Evolutionary conservation across 2,797 vertebrate species (phyloP).

Genomic region (Leptodactylus fallax): DNA sequence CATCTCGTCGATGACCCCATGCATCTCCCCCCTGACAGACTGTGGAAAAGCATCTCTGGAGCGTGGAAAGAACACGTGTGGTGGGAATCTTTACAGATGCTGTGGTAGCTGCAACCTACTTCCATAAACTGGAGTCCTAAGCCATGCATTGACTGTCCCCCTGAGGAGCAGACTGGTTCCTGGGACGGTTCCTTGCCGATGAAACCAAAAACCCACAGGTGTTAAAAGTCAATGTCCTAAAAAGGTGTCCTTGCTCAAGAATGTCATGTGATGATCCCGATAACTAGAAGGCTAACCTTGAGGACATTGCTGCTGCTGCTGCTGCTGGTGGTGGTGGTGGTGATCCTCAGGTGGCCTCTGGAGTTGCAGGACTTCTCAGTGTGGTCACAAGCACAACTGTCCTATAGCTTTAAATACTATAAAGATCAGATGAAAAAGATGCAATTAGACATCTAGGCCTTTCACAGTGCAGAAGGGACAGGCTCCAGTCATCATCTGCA

Average conservation of each 20-base stretch:
- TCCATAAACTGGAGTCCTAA: conserved; percentile 81
- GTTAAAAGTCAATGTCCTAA: conserved; percentile 38
- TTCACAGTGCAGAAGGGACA: conserved; percentile 40
- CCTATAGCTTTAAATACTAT: conserved; percentile 12
- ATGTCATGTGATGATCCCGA: conserved; percentile 47
- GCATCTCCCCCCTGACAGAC: conserved; percentile 95
- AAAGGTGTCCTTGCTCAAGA: conserved; percentile 29
- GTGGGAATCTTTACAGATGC: conserved; percentile 77
- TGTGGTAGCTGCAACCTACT: conserved; percentile 71
- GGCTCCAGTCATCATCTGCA: conserved; percentile 19
- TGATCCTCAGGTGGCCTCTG: conserved; percentile 55
- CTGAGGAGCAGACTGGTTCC: conserved; percentile 31
- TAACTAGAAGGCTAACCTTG: conserved; percentile 22
- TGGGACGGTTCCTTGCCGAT: conserved; percentile 37
- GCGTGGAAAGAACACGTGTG: conserved; percentile 83
- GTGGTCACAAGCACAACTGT: background rate
- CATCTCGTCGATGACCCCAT: conserved; percentile 97
- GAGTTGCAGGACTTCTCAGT: conserved; percentile 33
- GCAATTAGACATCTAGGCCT: conserved; percentile 33
- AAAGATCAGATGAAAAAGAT: conserved; percentile 15
- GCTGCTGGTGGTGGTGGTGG: background rate
- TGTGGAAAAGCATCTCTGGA: conserved; percentile 98
- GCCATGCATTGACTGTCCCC: conserved; percentile 76
- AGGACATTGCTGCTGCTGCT: conserved; percentile 38
- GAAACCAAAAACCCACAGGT: conserved; percentile 37